Evolutionary conservation across 2,113 vertebrate genomes (phyloP).

Genomic region (Cepphus grylle): DNA sequence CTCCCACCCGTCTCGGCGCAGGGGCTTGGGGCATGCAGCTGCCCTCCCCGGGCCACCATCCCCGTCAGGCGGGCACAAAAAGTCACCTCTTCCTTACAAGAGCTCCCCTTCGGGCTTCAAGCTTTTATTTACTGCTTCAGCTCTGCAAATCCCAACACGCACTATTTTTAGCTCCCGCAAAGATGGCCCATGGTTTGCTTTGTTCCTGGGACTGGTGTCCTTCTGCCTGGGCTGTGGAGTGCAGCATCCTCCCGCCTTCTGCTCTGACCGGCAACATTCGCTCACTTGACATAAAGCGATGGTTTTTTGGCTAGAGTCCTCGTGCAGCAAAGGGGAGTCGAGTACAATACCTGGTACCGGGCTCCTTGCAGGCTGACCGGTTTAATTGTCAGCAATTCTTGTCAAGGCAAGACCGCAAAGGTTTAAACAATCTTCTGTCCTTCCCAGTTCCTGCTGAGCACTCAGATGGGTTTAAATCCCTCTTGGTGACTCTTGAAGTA

Average conservation of each 20-base stretch:
- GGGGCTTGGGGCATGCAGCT: neutral
- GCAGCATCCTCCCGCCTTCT: neutral
- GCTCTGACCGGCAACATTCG: neutral
- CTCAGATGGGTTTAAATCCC: neutral
- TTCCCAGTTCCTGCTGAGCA: neutral
- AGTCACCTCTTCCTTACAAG: neutral
- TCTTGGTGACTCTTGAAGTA: neutral
- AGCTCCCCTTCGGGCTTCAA: neutral
- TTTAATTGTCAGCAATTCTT: neutral
- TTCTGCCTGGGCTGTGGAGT: neutral
- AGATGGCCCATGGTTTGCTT: rapidly evolving
- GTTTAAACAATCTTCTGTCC: neutral
- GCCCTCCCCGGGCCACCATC: neutral
- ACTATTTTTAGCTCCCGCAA: neutral
- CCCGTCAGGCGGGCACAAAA: neutral
- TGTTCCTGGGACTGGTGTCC: neutral
- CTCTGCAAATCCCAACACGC: neutral
- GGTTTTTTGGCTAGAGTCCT: neutral
- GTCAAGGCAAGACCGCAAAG: neutral
- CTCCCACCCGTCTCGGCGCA: neutral
- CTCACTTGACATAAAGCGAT: neutral
- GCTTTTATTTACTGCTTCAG: neutral
- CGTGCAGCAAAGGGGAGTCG: neutral
- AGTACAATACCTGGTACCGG: neutral
- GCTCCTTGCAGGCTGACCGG: neutral